Conservation (phyloP, 2,797 vertebrate species). For the Lacerta viridis region DNA sequence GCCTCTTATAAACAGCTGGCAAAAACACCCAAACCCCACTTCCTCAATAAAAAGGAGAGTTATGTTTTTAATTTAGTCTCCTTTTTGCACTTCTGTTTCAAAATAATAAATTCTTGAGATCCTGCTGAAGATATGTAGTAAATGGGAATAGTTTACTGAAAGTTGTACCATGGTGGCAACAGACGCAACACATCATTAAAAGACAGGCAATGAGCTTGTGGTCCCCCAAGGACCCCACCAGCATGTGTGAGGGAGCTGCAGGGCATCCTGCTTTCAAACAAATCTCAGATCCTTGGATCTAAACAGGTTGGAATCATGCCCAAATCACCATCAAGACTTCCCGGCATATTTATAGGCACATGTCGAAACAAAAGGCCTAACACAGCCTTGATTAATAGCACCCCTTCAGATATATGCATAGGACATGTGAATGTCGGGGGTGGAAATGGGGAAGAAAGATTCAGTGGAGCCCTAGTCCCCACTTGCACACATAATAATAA, state of each 20-base stretch:
- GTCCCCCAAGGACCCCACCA: not conserved
- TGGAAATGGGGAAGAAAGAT: no score
- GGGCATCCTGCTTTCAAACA: not conserved
- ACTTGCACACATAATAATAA: no score
- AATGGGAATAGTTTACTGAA: slow-evolving; percentile 43
- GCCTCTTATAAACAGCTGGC: slow-evolving; percentile 53
- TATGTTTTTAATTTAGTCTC: slow-evolving; percentile 66
- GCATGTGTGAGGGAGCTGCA: not conserved
- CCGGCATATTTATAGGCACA: not conserved
- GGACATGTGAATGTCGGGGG: no score
- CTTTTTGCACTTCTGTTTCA: slow-evolving; percentile 58
- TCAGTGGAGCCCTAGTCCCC: no score
- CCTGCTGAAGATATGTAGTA: slow-evolving; percentile 39
- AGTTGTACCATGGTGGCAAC: not conserved
- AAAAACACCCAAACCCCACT: slow-evolving; percentile 38
- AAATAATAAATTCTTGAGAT: slow-evolving; percentile 47
- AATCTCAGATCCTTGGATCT: not conserved
- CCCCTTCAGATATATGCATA: no score
- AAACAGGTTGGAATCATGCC: slow-evolving; percentile 7
- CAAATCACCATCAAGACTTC: not conserved
- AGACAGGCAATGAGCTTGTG: not conserved
- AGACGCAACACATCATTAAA: not conserved
- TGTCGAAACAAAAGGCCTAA: slow-evolving; percentile 6
- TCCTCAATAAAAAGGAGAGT: slow-evolving; percentile 53
- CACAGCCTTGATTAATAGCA: no score